Evolutionary conservation across 1,140 invertebrate species (phyloP).

Genomic region (Lutraria rhynchaena): DNA sequence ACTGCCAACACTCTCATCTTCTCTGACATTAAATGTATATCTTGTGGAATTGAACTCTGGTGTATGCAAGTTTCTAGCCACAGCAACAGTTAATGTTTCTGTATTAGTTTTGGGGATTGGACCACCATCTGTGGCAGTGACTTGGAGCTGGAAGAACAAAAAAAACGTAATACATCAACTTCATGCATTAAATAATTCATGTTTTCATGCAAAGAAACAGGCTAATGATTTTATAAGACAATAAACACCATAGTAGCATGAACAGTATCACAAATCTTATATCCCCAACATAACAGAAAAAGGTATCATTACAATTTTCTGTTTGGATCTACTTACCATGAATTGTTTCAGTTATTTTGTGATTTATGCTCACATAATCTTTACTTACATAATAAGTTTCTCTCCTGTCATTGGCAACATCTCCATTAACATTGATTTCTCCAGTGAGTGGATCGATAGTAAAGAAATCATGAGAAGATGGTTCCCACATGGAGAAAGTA

Average conservation of each 20-base stretch:
- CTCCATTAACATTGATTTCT: conserved; percentile 12
- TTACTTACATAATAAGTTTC: conserved; percentile 32
- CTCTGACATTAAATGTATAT: conserved; percentile 2
- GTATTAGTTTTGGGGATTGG: conserved; percentile 26
- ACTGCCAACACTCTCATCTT: conserved; percentile 12
- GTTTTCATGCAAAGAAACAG: no score
- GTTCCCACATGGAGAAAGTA: conserved; percentile 66
- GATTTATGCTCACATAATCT: no score
- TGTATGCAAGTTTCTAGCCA: conserved; percentile 32
- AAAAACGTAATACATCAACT: no score
- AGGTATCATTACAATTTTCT: no score
- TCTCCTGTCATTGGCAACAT: conserved; percentile 43
- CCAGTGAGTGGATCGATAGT: conserved; percentile 53
- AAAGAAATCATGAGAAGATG: conserved; percentile 60
- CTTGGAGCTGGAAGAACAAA: conserved; percentile 23
- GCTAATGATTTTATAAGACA: no score
- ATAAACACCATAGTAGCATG: no score
- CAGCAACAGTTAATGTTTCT: neutral
- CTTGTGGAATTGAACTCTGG: neutral
- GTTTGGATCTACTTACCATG: no score
- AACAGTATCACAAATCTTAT: no score
- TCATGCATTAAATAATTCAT: no score
- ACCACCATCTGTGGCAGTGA: conserved; percentile 43
- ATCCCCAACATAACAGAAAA: no score
- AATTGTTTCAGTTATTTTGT: no score